Evolutionary conservation across 2,888 invertebrate species (phyloP), one percentile per base, ranked within the genome.

Genomic region (Temnothorax unifasciatus): DNA sequence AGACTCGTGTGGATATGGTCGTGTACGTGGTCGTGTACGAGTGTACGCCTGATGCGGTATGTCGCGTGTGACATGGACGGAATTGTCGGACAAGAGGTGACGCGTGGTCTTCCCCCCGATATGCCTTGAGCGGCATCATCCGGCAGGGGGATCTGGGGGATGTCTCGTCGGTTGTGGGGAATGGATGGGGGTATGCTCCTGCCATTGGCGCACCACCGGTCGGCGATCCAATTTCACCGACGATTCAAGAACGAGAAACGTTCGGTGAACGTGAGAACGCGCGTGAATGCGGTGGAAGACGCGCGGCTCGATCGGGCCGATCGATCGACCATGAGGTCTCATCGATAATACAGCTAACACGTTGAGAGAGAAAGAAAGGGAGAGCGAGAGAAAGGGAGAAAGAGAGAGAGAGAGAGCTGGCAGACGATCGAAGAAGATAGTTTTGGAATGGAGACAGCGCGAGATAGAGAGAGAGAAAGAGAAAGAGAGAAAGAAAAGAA

Each of bases 301-400:
- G n/a, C 82, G 82, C 86, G 77, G 66, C 61, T 47, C 63, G 73
- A 84, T 71, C 82, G 85, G 69, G 59, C 77, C 82, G 84, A 81
- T 76, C 66, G 75, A 84, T 75, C 84, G 73, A 75, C 82, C 63
- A 64, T 29, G 79, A 77, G 71, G 11, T 77, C 83, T 89, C 88
- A 84, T 88, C 79, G 86, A 88, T 82, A 85, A 25, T 54, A 88
- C 83, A 89, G 82, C 69, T 85, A 76, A 79, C 82, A 86, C 86
- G 86, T 85, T 86, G 87, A 85, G 73, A 50, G 15, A 73, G 34
- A 57, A 25, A 63, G 44, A 71, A n/a, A 57, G 73, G 59, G 41
- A 69, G 25, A 71, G 61, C 5, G 13, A 63, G n/a, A 64, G 63
- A 79, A 52, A 76, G n/a, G 81, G 69, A 64, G n/a, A 71, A 83